Evolutionary conservation across 2,888 invertebrate species (phyloP), one percentile per base, ranked within the genome.

Genomic region (Dicranocentrus wangi): DNA sequence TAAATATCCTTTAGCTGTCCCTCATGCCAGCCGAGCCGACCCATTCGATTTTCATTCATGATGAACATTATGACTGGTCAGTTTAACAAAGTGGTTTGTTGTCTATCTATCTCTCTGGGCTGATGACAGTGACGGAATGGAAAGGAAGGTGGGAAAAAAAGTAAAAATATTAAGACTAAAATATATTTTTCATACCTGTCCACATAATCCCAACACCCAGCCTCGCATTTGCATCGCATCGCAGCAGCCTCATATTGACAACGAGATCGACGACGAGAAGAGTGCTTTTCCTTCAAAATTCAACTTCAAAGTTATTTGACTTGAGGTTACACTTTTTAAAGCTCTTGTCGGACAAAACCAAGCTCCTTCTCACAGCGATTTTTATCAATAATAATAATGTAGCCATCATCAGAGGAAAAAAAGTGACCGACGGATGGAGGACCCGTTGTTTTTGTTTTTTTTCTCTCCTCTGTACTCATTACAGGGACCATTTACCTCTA

Each of bases 341-440:
- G n/a, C n/a, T n/a, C 47, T n/a, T 47, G 47, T 47, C n/a, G 10
- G n/a, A 47, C 15, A 61, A 61, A 61, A 61, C 55, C 25, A 55
- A 60, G 32, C 61, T 61, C 32, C 61, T 32, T 61, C 28, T 61
- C 61, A 17, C 19, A 19, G 32, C 2, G 7, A 15, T 27, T 61
- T 25, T 61, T 28, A 55, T 55, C 55, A n/a, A n/a, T n/a, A n/a
- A n/a, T n/a, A n/a, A n/a, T n/a, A n/a, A n/a, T n/a, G n/a, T n/a
- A n/a, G n/a, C 32, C 32, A 61, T 32, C 28, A 61, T 61, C 61
- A 32, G 69, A 55, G 21, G 53, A 53, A 43, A n/a, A n/a, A n/a
- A 43, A 68, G 13, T 69, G 69, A 55, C 55, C 53, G 69, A 69
- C 28, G 51, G 69, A 55, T 69, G 28, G 69, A 55, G 53, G 69